Evolutionary conservation across 1,140 invertebrate genomes (phyloP), one percentile per base, ranked within the genome.

Genomic region (Drosophila yakuba): DNA sequence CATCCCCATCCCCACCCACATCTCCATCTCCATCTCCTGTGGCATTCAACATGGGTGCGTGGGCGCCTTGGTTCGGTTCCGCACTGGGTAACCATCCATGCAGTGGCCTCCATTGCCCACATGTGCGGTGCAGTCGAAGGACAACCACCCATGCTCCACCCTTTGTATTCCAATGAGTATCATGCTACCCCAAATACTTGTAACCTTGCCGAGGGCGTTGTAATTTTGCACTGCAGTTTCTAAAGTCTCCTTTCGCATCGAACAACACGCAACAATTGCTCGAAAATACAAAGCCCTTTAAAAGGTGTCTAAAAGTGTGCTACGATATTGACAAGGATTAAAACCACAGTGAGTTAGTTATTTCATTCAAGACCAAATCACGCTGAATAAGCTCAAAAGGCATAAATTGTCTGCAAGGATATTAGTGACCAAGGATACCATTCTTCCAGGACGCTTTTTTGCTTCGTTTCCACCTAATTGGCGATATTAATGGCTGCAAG

Each of bases 401-500:
- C 14, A 39, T 14, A 12, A 39, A 25, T n/a, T 14, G 8, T 3
- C n/a, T 2, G 28, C 4, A 35, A 17, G 48, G 28, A 28, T 51
- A 12, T 15, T 12, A 28, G 1, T 48, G 32, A 8, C 32, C 32
- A 32, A 32, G 32, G 32, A 32, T 32, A 10, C 32, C 32, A 32
- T 10, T 32, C 7, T 32, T 32, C 32, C 7, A 32, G 32, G 32
- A 32, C 32, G 7, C 12, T 2, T 38, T 15, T 15, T 35, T 28
- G 10, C 2, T 48, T 5, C n/a, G 14, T 36, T 28, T 51, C 41
- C 28, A 62, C 55, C 67, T 41, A 47, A 61, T 48, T 51, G 23
- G 38, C 60, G 58, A 78, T 88, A 88, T 88, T 82, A 78, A 88
- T 88, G 79, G 80, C 60, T 38, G 54, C 50, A 25, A 75, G 63